These are phyloP conservation scores for Panzeria rudis DNA, from an alignment of 2,888 invertebrate genomes.

Conservation along the genomic window DNA sequence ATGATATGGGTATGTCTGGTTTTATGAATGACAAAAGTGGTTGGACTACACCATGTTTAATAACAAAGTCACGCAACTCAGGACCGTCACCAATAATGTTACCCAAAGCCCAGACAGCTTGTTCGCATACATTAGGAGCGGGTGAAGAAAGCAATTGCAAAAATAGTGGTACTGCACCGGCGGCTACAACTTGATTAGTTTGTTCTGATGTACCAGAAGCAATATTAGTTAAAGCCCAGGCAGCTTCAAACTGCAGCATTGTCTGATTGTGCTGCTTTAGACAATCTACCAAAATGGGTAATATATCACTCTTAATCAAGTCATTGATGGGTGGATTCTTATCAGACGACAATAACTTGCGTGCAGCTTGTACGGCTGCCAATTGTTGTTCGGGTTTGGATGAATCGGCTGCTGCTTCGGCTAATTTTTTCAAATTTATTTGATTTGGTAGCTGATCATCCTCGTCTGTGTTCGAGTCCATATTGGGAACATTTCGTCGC, in stretches of 20 bases:
- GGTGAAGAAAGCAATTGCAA: slow-evolving; percentile 95
- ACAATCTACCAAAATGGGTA: slow-evolving; percentile 96
- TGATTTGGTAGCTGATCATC: slow-evolving; percentile 88
- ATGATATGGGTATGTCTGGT: slow-evolving; percentile 97
- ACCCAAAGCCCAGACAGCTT: slow-evolving; percentile 99
- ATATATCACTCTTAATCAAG: slow-evolving; percentile 95
- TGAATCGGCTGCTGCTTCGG: slow-evolving; percentile 92
- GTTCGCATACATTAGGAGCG: slow-evolving; percentile 99
- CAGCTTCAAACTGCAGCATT: slow-evolving; percentile 97
- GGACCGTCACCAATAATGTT: slow-evolving; percentile 95
- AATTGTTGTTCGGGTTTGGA: slow-evolving; percentile 93
- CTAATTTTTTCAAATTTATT: slow-evolving; percentile 91
- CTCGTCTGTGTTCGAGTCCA: slow-evolving; percentile 92
- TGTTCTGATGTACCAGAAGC: slow-evolving; percentile 97
- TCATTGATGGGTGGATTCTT: slow-evolving; percentile 99
- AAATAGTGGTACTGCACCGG: slow-evolving; percentile 98
- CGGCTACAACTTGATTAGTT: slow-evolving; percentile 94
- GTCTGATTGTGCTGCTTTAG: slow-evolving; percentile 94
- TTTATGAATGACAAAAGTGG: slow-evolving; percentile 97
- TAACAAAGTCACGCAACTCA: slow-evolving; percentile 96
- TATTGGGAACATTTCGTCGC: slow-evolving; percentile 95
- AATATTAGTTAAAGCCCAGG: slow-evolving; percentile 99
- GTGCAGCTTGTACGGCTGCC: slow-evolving; percentile 95
- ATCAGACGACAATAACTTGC: slow-evolving; percentile 98
- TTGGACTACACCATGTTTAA: slow-evolving; percentile 96